phyloP scores from a whole-genome alignment of 2,888 invertebrate genomes.

The Plagodis pulveraria region DNA sequence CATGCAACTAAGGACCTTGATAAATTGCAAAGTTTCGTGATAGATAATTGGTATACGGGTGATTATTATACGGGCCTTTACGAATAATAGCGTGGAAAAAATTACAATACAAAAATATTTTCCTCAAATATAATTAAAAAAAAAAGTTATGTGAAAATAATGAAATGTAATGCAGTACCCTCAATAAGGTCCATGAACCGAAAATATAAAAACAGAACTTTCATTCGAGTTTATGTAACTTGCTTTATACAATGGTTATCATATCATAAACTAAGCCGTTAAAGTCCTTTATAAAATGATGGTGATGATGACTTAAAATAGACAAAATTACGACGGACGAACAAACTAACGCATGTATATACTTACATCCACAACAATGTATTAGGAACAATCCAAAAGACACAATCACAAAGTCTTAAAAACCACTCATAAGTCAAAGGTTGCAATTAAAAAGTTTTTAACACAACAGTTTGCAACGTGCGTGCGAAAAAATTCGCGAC shows the following conservation, averaged over 20 bases:
- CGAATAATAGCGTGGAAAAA: constrained; percentile 47
- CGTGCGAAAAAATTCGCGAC: constrained; percentile 46
- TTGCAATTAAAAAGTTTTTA: constrained; percentile 37
- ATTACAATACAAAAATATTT: constrained; percentile 12
- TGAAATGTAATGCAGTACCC: neutral
- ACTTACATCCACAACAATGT: constrained; percentile 80
- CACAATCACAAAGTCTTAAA: constrained; percentile 56
- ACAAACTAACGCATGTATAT: constrained; percentile 62
- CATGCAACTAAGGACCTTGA: constrained; percentile 83
- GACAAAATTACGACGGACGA: constrained; percentile 69
- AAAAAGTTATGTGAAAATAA: too few relatives aligned
- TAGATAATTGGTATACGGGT: constrained; percentile 82
- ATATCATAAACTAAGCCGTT: too few relatives aligned
- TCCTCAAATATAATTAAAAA: neutral
- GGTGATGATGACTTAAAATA: constrained; percentile 23
- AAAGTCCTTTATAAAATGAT: neutral
- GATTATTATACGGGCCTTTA: constrained; percentile 69
- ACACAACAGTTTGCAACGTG: constrained; percentile 37
- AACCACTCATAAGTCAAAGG: constrained; percentile 49
- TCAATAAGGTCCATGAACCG: too few relatives aligned
- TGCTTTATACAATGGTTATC: too few relatives aligned
- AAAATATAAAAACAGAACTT: too few relatives aligned
- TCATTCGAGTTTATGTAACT: too few relatives aligned
- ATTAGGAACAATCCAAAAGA: constrained; percentile 74
- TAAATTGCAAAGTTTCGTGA: constrained; percentile 83